Evolutionary conservation across 1,140 invertebrate genomes (phyloP), one percentile per base, ranked within the genome.

Genomic region (Zaprionus ornatus): DNA sequence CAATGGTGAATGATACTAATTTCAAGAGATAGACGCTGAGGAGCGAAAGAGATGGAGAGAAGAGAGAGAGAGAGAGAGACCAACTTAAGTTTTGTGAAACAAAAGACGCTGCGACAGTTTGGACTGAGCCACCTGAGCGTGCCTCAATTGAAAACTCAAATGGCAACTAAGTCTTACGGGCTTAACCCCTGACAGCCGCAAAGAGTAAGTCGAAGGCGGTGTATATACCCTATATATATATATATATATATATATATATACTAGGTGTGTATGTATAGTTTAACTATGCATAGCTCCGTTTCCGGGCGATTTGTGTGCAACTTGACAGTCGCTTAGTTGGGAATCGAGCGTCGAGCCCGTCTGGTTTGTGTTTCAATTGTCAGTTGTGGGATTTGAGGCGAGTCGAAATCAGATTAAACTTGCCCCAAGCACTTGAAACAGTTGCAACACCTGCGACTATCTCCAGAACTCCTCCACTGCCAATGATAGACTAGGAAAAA

Each of bases 121-220:
- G n/a, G 2, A 23, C 40, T 50, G 45, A 10, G 75, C 21, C 74
- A 78, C 68, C 82, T 79, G 71, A 52, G 70, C 27, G 60, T 54
- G 59, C 40, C 56, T 65, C 73, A 87, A 87, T 87, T 87, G 80
- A 88, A 83, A 87, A 87, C 83, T 66, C 69, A 87, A 86, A 82
- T 74, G 79, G 77, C 80, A 79, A 67, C 56, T 61, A 45, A 17
- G 45, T 13, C 29, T 71, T 65, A 61, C 71, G 50, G 25, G 50
- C 48, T 82, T 85, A 86, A 87, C 83, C 79, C 71, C 17, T 66
- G 71, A 25, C 64, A 82, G 56, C 80, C 78, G 19, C 84, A 83
- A 78, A 81, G 80, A 78, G 63, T 74, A 80, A 80, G 73, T 75
- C 65, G 54, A 52, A 68, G 48, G 45, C 69, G 74, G 71, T 87